Evolutionary conservation across 2,888 invertebrate genomes (phyloP).

Genomic region (Euplagia quadripunctaria): DNA sequence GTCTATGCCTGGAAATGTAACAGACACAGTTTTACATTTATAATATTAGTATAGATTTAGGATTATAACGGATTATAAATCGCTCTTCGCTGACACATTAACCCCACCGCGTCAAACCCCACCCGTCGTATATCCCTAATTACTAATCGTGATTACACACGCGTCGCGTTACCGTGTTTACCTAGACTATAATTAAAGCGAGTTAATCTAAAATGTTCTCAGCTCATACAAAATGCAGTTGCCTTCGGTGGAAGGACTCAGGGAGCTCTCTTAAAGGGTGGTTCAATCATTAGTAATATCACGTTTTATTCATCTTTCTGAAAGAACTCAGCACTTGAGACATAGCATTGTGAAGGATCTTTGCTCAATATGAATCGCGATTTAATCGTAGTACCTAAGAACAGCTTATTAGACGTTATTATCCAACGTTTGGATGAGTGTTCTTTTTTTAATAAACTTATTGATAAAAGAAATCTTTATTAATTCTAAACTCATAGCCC

Average conservation of each 20-base stretch:
- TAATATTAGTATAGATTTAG: no score
- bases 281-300: slow-evolving; percentile 4
- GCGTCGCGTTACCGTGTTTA: slow-evolving; percentile 72
- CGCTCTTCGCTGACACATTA: slow-evolving; percentile 32
- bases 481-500: neutral
- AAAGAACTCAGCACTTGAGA: neutral
- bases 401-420: neutral
- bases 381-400: neutral
- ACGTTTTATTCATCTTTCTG: neutral
- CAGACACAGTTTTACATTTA: neutral
- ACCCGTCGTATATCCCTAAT: slow-evolving; percentile 70
- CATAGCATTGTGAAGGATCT: neutral
- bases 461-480: neutral
- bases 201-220: slow-evolving; percentile 80
- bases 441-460: neutral
- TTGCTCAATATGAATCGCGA: neutral
- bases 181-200: slow-evolving; percentile 82
- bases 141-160: slow-evolving; percentile 83
- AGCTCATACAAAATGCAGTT: slow-evolving; percentile 83
- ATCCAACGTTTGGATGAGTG: neutral
- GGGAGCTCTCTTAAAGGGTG: slow-evolving; percentile 41
- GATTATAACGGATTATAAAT: neutral
- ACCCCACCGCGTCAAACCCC: slow-evolving; percentile 38
- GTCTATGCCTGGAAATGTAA: neutral
- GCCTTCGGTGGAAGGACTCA: slow-evolving; percentile 43